Conservation (phyloP, 1,140 invertebrate species). For the Eufriesea mexicana region DNA sequence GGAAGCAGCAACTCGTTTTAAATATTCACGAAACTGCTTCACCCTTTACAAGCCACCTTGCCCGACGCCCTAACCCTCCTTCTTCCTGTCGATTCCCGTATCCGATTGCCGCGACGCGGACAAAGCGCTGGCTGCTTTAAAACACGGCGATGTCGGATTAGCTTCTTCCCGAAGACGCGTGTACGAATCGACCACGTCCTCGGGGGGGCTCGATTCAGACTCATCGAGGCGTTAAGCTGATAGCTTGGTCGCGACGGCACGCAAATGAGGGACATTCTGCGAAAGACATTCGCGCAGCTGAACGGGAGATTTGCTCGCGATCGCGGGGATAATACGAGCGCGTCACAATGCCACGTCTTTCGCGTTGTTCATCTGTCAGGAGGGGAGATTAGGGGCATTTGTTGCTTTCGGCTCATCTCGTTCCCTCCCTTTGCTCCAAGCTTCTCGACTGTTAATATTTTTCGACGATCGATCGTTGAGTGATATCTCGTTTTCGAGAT, state of each 20-base stretch:
- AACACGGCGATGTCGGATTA: neutral
- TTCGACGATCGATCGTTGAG: no score
- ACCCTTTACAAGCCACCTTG: neutral
- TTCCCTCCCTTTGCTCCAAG: no score
- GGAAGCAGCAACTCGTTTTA: neutral
- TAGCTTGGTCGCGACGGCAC: constrained; percentile 56
- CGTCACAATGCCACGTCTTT: constrained; percentile 49
- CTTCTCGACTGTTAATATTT: no score
- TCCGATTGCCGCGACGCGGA: neutral
- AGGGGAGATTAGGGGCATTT: neutral
- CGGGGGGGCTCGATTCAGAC: constrained; percentile 30
- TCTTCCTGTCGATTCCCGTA: neutral
- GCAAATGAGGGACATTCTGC: constrained; percentile 58
- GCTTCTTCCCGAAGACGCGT: neutral
- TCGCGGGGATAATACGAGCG: constrained; percentile 65
- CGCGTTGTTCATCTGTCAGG: neutral
- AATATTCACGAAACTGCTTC: constrained; percentile 23
- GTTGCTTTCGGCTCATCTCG: no score
- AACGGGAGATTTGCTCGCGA: constrained; percentile 61
- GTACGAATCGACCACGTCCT: neutral
- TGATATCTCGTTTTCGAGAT: no score
- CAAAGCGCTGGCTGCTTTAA: neutral
- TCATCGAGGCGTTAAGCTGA: constrained; percentile 58
- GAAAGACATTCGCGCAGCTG: constrained; percentile 53
- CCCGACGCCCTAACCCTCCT: neutral